Evolutionary conservation across 2,797 vertebrate species (phyloP).

Genomic region (Sebastes kiyomatsui): DNA sequence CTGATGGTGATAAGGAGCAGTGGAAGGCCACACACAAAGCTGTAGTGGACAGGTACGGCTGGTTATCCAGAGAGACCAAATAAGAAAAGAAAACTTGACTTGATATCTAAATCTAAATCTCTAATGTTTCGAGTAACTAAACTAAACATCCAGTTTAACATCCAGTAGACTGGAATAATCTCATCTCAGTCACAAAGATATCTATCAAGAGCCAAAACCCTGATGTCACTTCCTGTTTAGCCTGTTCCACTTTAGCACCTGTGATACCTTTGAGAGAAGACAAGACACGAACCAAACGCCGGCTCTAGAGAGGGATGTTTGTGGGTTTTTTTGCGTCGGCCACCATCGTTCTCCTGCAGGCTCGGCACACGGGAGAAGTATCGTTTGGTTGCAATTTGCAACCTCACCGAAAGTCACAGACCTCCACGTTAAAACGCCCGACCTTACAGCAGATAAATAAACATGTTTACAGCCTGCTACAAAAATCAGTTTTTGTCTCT

Average conservation of each 20-base stretch:
- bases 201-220: neutral
- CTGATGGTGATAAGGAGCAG: slow-evolving; percentile 87
- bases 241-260: neutral
- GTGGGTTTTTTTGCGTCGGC: no score
- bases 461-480: no score
- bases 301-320: no score
- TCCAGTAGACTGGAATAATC: neutral
- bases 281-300: no score
- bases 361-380: no score
- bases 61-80: neutral
- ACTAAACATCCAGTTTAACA: neutral
- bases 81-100: neutral
- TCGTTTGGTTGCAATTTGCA: no score
- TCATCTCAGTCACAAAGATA: neutral
- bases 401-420: no score
- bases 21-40: slow-evolving; percentile 95
- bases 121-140: neutral
- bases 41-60: slow-evolving; percentile 91
- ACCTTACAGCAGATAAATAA: no score
- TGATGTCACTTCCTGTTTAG: neutral
- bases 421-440: no score
- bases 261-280: neutral
- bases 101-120: neutral
- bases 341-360: no score
- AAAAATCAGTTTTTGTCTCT: no score